Evolutionary conservation across 1,140 invertebrate genomes (phyloP).

Genomic region (Plodia interpunctella): DNA sequence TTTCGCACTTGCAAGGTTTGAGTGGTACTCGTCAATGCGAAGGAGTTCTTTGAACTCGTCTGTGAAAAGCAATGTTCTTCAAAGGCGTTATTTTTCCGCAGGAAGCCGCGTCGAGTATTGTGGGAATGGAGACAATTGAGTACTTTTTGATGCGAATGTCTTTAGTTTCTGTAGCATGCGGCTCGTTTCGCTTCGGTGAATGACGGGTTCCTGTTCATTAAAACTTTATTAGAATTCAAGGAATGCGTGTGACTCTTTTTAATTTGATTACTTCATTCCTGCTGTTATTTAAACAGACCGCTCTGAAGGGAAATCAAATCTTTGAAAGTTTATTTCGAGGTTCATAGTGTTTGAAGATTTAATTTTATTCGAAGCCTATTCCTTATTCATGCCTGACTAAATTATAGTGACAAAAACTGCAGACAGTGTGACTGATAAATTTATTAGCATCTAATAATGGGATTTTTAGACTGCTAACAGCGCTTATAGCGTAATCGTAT

Average conservation of each 20-base stretch:
- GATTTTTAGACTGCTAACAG: too few relatives aligned
- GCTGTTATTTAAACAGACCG: too few relatives aligned
- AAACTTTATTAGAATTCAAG: not conserved
- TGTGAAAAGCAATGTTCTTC: conserved; percentile 30
- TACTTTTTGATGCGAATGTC: conserved; percentile 22
- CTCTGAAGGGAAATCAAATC: too few relatives aligned
- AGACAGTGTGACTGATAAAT: too few relatives aligned
- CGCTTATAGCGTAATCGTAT: too few relatives aligned
- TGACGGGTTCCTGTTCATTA: conserved; percentile 3
- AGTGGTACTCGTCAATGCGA: conserved; percentile 23
- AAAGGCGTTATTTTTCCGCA: conserved; percentile 26
- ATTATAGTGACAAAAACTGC: too few relatives aligned
- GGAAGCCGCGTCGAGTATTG: conserved; percentile 29
- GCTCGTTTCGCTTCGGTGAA: not conserved
- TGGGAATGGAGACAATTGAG: conserved; percentile 38
- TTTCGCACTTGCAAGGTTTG: conserved; percentile 24
- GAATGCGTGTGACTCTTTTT: conserved; percentile 6
- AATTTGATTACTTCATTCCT: too few relatives aligned
- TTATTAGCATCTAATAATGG: too few relatives aligned
- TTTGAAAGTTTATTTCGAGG: too few relatives aligned
- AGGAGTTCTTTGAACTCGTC: conserved; percentile 31
- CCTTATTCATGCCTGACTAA: too few relatives aligned
- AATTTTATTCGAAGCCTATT: too few relatives aligned
- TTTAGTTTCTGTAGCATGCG: conserved; percentile 16
- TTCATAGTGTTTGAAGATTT: too few relatives aligned